Conservation (phyloP, 2,888 invertebrate genomes). For the Xanthostigma xanthostigma region DNA sequence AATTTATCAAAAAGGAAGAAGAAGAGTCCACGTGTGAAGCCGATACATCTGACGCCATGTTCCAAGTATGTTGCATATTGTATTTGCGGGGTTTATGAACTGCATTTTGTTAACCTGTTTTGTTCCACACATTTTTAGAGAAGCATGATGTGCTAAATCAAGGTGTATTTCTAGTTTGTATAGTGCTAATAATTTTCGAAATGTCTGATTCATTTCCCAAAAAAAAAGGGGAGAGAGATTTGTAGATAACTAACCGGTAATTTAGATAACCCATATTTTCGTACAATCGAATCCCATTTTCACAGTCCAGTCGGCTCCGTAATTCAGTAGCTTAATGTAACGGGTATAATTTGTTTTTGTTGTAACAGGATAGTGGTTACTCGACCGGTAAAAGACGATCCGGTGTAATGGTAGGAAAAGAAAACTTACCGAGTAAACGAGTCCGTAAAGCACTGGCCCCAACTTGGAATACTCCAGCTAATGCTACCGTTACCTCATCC, state of each 20-base stretch:
- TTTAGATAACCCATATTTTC: no score
- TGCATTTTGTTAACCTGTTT: no score
- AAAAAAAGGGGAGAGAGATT: no score
- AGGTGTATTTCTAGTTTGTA: no score
- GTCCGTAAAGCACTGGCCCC: conserved; percentile 69
- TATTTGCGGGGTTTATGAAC: no score
- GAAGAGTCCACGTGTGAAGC: conserved; percentile 33
- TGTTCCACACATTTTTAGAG: no score
- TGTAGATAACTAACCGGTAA: no score
- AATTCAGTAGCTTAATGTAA: neutral
- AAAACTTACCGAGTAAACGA: conserved; percentile 55
- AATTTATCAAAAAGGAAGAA: conserved; percentile 75
- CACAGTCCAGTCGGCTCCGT: no score
- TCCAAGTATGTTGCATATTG: conserved; percentile 10
- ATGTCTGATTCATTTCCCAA: no score
- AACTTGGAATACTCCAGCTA: conserved; percentile 43
- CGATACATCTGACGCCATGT: conserved; percentile 20
- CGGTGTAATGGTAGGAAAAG: conserved; percentile 37
- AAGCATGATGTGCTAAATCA: no score
- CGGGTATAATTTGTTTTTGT: conserved; percentile 6
- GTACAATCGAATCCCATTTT: no score
- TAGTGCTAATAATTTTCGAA: no score
- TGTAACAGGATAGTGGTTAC: conserved; percentile 41
- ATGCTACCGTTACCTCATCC: conserved; percentile 8
- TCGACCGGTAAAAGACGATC: conserved; percentile 29